Conservation (phyloP, 2,888 invertebrate genomes). For the Harpalus rufipes region DNA sequence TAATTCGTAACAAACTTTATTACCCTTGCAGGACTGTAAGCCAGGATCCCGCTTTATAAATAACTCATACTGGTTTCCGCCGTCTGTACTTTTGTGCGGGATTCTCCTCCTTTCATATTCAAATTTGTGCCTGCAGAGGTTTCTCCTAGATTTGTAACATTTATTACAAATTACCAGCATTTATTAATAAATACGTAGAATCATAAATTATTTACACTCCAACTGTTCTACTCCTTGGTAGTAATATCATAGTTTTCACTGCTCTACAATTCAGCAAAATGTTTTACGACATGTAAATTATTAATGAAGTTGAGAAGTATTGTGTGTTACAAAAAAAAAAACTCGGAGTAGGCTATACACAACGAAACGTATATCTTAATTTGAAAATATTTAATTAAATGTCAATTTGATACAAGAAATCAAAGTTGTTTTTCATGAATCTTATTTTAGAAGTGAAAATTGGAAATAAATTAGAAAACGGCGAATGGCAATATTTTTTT, state of each 20-base stretch:
- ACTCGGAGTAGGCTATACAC: too few species aligned
- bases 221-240: too few species aligned
- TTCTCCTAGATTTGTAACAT: slow-evolving; percentile 16
- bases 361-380: too few species aligned
- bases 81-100: neutral
- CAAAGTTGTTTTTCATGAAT: too few species aligned
- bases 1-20: slow-evolving; percentile 6
- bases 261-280: neutral
- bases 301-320: too few species aligned
- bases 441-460: too few species aligned
- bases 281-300: neutral
- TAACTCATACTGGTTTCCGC: slow-evolving; percentile 29
- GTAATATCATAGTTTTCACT: too few species aligned
- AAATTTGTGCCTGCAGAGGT: slow-evolving; percentile 25
- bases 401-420: too few species aligned
- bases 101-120: slow-evolving; percentile 25
- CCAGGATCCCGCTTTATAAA: slow-evolving; percentile 20
- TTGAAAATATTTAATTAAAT: too few species aligned
- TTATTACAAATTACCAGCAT: slow-evolving; percentile 16
- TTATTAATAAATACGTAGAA: slow-evolving; percentile 18
- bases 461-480: too few species aligned
- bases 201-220: neutral
- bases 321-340: too few species aligned
- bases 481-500: too few species aligned
- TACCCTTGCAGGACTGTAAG: neutral